phyloP scores from a whole-genome alignment of 2,888 invertebrate genomes.

The Xestia rhomboidea region DNA sequence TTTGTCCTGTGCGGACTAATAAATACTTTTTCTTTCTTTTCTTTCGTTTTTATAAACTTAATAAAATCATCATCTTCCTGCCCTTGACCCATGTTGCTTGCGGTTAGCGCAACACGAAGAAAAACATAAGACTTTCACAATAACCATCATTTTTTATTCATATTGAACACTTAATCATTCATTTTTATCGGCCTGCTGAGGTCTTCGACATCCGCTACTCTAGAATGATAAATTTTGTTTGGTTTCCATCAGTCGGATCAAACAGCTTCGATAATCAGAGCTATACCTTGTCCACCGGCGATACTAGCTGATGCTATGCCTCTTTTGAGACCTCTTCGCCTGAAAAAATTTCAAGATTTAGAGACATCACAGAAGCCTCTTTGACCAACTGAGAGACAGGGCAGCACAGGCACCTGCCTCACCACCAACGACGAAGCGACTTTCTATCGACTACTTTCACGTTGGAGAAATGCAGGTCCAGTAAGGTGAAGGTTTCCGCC shows the following conservation, averaged over 20 bases:
- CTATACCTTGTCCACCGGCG: constrained; percentile 17
- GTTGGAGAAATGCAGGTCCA: neutral
- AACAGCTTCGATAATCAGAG: constrained; percentile 8
- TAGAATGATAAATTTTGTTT: neutral
- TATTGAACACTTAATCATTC: neutral
- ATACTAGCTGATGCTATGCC: constrained; percentile 7
- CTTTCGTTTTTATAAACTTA: neutral
- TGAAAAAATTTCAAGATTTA: neutral
- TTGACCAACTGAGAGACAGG: neutral
- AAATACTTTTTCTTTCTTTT: too few relatives aligned
- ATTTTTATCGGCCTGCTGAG: neutral
- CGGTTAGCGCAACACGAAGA: neutral
- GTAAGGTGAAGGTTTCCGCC: neutral
- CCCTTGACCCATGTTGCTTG: neutral
- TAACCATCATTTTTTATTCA: neutral
- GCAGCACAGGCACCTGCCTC: neutral
- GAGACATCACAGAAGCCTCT: neutral
- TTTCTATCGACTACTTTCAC: neutral
- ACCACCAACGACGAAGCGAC: neutral
- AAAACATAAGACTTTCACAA: neutral
- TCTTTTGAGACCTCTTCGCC: constrained; percentile 14
- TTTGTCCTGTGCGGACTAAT: too few relatives aligned
- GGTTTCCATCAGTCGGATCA: neutral
- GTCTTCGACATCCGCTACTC: neutral
- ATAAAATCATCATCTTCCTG: neutral